Percentiles rank a stretch among this genome's conserved stretches.
phyloP scores from a whole-genome alignment of 64 coral and sea anemone species.

The Montipora foliosa region DNA sequence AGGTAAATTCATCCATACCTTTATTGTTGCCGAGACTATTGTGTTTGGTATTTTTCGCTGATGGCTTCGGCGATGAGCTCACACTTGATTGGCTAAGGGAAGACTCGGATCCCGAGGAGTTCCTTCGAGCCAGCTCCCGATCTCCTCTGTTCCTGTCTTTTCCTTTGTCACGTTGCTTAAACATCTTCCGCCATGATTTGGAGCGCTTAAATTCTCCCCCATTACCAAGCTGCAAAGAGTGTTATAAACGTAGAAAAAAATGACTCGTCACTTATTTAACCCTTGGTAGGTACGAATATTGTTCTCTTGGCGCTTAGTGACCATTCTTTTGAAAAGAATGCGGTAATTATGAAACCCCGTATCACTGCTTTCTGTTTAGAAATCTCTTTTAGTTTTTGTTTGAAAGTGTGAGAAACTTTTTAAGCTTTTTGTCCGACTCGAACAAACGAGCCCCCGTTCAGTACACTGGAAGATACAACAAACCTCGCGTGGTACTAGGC shows the following conservation, averaged over 20 bases:
- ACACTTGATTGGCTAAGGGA: conserved; percentile 85
- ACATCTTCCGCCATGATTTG: conserved; percentile 92
- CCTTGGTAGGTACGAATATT: too few relatives aligned
- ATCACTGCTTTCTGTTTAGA: too few relatives aligned
- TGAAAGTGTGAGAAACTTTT: too few relatives aligned
- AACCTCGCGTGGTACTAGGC: too few relatives aligned
- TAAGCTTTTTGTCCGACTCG: too few relatives aligned
- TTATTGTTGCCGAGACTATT: conserved; percentile 12
- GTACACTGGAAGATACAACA: too few relatives aligned
- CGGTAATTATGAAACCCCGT: too few relatives aligned
- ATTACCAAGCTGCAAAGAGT: conserved; percentile 31
- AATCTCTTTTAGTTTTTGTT: too few relatives aligned
- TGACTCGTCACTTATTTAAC: neutral
- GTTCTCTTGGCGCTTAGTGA: too few relatives aligned
- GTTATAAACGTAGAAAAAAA: too few relatives aligned
- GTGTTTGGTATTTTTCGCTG: conserved; percentile 50
- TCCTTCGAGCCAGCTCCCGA: conserved; percentile 36
- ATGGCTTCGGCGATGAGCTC: conserved; percentile 78
- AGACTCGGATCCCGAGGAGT: conserved; percentile 84
- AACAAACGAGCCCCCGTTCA: too few relatives aligned
- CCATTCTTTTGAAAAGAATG: too few relatives aligned
- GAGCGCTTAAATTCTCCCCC: conserved; percentile 76
- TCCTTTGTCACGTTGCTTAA: conserved; percentile 81
- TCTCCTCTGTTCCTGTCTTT: conserved; percentile 74
- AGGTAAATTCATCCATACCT: conserved; percentile 1